Evolutionary conservation across 1,140 invertebrate species (phyloP).

Genomic region (Hylyphantes graminicola): DNA sequence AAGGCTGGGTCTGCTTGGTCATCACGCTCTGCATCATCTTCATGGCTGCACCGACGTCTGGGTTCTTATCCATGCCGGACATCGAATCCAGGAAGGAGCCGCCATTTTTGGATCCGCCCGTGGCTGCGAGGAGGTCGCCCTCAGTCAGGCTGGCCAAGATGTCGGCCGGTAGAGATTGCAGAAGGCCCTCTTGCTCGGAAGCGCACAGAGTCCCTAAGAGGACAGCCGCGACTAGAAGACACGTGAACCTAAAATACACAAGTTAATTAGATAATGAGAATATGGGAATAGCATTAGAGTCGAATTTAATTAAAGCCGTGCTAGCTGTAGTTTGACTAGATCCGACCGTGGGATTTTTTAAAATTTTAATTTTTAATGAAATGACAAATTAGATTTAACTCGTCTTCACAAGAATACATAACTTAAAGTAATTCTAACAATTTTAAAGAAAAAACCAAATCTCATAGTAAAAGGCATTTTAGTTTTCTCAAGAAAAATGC

Average conservation of each 20-base stretch:
- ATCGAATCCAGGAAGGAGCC: neutral
- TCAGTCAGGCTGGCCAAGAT: neutral
- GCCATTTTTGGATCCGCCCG: neutral
- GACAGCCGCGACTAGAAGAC: neutral
- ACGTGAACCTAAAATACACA: neutral
- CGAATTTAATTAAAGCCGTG: too few species aligned
- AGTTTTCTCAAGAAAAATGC: too few species aligned
- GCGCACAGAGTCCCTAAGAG: neutral
- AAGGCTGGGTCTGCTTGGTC: neutral
- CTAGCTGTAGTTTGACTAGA: too few species aligned
- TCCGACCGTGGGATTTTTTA: too few species aligned
- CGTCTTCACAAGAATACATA: too few species aligned
- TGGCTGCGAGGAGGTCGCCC: neutral
- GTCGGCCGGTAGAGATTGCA: slow-evolving; percentile 4
- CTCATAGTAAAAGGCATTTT: too few species aligned
- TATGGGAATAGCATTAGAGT: too few species aligned
- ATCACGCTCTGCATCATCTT: neutral
- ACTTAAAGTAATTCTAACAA: too few species aligned
- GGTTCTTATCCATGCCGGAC: neutral
- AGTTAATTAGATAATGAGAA: neutral
- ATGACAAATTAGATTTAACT: too few species aligned
- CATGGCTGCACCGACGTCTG: neutral
- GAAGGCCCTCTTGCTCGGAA: neutral
- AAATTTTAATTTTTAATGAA: too few species aligned
- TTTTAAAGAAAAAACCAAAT: too few species aligned